Evolutionary conservation across 2,888 invertebrate species (phyloP).

Genomic region (Stenichneumon culpator): DNA sequence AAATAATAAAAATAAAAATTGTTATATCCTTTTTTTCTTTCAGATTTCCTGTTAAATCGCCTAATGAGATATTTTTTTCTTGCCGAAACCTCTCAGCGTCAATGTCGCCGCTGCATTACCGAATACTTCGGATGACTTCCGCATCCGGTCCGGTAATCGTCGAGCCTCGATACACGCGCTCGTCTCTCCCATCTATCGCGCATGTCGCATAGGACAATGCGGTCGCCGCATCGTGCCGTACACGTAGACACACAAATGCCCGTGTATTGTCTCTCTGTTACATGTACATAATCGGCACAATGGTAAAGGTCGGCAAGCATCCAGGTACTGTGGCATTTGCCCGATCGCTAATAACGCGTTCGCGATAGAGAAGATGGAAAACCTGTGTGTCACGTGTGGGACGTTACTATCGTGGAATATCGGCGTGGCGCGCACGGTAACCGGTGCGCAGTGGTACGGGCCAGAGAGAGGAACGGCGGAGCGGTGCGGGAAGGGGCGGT

Average conservation of each 20-base stretch:
- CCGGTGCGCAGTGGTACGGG: slow-evolving; percentile 65
- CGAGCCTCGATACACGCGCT: slow-evolving; percentile 2
- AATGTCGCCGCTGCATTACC: slow-evolving; percentile 43
- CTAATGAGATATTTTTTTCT: background rate
- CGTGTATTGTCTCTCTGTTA: background rate
- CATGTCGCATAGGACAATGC: slow-evolving; percentile 32
- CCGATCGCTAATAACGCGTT: slow-evolving; percentile 61
- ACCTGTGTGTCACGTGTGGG: slow-evolving; percentile 49
- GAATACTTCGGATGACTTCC: slow-evolving; percentile 53
- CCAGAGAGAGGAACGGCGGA: background rate
- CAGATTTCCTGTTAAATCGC: background rate
- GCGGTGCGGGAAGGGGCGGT: background rate
- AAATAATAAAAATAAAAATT: background rate
- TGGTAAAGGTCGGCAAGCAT: slow-evolving; percentile 46
- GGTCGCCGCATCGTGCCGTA: background rate
- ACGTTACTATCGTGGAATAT: slow-evolving; percentile 46
- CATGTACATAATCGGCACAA: slow-evolving; percentile 29
- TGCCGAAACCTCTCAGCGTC: background rate
- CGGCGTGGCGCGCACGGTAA: slow-evolving; percentile 55
- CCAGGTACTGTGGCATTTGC: slow-evolving; percentile 51
- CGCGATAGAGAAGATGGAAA: slow-evolving; percentile 34
- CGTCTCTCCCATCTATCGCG: background rate
- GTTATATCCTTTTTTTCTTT: background rate
- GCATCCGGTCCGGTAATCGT: slow-evolving; percentile 50
- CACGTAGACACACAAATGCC: no score